phyloP scores from a whole-genome alignment of 2,888 invertebrate genomes.

The Eugnorisma glareosa region DNA sequence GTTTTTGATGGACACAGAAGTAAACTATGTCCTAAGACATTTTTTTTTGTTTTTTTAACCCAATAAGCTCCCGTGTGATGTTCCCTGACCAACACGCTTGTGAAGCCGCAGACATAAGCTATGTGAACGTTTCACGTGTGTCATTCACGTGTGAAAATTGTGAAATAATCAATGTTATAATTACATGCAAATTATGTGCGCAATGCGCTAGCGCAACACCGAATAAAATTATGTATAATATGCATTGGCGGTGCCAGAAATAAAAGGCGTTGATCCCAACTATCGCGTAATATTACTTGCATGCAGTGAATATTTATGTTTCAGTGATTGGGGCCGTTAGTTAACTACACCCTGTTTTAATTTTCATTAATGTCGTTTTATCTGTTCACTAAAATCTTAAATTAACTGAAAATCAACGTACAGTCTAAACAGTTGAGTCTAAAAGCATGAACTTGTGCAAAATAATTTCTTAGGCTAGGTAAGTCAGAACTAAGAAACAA shows the following conservation, averaged over 20 bases:
- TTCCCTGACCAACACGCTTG: neutral
- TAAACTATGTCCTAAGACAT: neutral
- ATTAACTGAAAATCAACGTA: neutral
- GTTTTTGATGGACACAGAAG: neutral
- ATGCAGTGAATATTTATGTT: constrained; percentile 46
- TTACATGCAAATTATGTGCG: constrained; percentile 14
- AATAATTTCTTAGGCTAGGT: neutral
- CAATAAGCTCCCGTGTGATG: neutral
- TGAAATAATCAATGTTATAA: constrained; percentile 2
- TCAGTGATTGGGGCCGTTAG: neutral
- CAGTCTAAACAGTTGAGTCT: neutral
- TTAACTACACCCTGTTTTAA: neutral
- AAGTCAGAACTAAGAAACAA: neutral
- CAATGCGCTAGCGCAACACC: constrained; percentile 19
- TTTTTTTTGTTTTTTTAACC: too few relatives aligned
- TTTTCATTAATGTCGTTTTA: neutral
- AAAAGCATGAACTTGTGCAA: neutral
- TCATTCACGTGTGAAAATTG: neutral
- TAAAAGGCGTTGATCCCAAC: constrained; percentile 26
- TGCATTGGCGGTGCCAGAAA: constrained; percentile 41
- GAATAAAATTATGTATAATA: constrained; percentile 19
- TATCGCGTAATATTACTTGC: constrained; percentile 33
- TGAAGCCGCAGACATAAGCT: neutral
- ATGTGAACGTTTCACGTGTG: too few relatives aligned
- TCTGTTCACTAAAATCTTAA: neutral